A percentile compares a stretch with the other conserved stretches of the same genome.
Conservation (phyloP, 1,140 invertebrate species). For the Cardiocondyla obscurior region DNA sequence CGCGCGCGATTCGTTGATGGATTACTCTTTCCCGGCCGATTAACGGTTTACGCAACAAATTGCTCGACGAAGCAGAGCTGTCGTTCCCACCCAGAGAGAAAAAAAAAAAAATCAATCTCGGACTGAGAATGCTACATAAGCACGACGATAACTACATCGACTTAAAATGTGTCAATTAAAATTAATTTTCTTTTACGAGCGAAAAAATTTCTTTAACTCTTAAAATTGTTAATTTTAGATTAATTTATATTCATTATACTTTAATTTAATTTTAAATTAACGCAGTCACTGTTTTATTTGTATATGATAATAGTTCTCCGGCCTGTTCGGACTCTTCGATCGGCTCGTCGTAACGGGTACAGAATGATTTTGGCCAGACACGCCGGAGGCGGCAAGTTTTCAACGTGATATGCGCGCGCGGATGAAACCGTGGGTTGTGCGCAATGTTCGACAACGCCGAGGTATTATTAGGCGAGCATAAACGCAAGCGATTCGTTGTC, state of each 20-base stretch:
- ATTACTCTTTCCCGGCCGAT: background rate
- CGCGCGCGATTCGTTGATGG: background rate
- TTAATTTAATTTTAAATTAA: no score
- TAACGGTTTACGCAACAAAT: background rate
- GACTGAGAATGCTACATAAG: no score
- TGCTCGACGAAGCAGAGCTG: background rate
- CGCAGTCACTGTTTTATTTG: no score
- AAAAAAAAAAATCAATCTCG: no score
- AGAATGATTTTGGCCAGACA: background rate
- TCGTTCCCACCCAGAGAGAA: no score
- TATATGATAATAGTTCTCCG: no score
- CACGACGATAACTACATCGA: no score
- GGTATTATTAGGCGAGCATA: slow-evolving; percentile 44
- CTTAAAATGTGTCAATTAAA: no score
- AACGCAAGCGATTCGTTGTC: background rate
- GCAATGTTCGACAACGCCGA: slow-evolving; percentile 52
- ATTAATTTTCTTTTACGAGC: no score
- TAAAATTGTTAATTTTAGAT: no score
- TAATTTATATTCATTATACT: no score
- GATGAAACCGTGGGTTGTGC: slow-evolving; percentile 44
- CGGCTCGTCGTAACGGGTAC: background rate
- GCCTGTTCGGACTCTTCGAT: background rate
- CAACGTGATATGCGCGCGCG: slow-evolving; percentile 36
- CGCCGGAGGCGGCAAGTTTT: background rate
- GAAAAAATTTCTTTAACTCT: no score